These are phyloP conservation scores for Clamator glandarius DNA, from an alignment of 2,797 vertebrate species.

Conservation along the genomic window DNA sequence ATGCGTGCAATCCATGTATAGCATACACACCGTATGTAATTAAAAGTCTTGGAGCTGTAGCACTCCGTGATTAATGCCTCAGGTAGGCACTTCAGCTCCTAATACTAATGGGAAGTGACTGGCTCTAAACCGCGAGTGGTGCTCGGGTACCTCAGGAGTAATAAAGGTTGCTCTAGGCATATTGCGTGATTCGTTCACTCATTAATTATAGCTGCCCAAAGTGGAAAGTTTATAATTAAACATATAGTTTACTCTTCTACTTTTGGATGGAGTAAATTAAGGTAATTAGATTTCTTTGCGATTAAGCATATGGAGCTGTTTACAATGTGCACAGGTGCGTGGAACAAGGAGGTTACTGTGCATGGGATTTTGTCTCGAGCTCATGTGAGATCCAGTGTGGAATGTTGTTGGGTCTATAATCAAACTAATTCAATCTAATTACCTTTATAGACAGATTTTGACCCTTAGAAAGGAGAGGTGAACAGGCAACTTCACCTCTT, in stretches of 20 bases:
- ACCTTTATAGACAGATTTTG: accelerated
- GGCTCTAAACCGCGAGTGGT: slow-evolving; percentile 1
- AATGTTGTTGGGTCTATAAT: background rate
- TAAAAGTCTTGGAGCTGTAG: slow-evolving; percentile 57
- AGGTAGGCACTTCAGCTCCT: slow-evolving; percentile 63
- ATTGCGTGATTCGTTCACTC: slow-evolving; percentile 73
- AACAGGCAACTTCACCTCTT: background rate
- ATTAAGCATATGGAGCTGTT: slow-evolving; percentile 61
- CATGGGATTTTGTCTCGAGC: slow-evolving; percentile 7
- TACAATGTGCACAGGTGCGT: slow-evolving; percentile 23
- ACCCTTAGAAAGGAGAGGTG: background rate
- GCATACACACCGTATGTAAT: slow-evolving; percentile 51
- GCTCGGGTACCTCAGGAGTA: slow-evolving; percentile 72
- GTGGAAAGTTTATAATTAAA: slow-evolving; percentile 83
- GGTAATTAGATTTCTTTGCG: slow-evolving; percentile 74
- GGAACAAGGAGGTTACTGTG: slow-evolving; percentile 12
- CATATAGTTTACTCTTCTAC: slow-evolving; percentile 74
- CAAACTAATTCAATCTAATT: background rate
- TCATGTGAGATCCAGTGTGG: background rate
- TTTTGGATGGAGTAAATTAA: slow-evolving; percentile 74
- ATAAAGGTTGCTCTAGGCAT: slow-evolving; percentile 73
- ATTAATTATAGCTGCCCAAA: slow-evolving; percentile 82
- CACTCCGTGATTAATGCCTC: slow-evolving; percentile 73
- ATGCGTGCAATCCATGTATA: background rate
- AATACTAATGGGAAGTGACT: slow-evolving; percentile 78